Base-by-base conservation (phyloP, 2,797 vertebrate species). In the Falco biarmicus region DNA sequence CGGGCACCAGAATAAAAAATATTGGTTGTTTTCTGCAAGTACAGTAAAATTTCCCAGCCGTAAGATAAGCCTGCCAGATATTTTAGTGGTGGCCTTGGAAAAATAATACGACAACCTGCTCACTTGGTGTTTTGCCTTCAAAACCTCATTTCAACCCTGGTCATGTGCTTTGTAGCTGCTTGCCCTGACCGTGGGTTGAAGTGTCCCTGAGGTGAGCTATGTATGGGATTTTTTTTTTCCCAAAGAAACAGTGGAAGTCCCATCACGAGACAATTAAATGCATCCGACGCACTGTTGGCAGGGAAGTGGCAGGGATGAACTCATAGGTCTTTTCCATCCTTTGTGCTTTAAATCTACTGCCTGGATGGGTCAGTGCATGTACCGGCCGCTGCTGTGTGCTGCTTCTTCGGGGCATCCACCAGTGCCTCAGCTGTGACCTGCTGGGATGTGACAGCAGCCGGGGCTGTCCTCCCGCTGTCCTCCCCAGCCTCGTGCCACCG, bases 21-120 rank as follows among this genome's bases (percentile, higher is more conserved):
- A 14, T 25, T 69, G 64, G 66, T 95, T 95, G 93, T 90, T 95
- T 95, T 96, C 94, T 97, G 93, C 94, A 96, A 95, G 95, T 95
- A 93, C 85, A 95, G 94, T 95, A 89, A 92, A 95, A 95, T 78
- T 93, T 89, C 93, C 94, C 92, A 96, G 93, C 84, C 45, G 0
- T 71, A 82, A 83, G 90, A 65, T 70, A 65, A 89, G 43, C 31
- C 69, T 95, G 95, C 93, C 96, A 96, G 96, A 94, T 84, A 91
- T 74, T 95, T 87, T 51, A 64, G 86, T 26, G 16, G 77, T 73
- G 90, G 95, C 93, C 91, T 96, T 77, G 95, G 77, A 90, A 96
- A 95, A 96, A 95, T 78, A 91, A 92, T 13, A 75, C 5, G 32
- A 39, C 94, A 96, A 96, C 95, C 94, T 97, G 96, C 94, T 95